These are phyloP conservation scores for Taphrorychus bicolor DNA, from an alignment of 2,888 invertebrate genomes.

Conservation along the genomic window DNA sequence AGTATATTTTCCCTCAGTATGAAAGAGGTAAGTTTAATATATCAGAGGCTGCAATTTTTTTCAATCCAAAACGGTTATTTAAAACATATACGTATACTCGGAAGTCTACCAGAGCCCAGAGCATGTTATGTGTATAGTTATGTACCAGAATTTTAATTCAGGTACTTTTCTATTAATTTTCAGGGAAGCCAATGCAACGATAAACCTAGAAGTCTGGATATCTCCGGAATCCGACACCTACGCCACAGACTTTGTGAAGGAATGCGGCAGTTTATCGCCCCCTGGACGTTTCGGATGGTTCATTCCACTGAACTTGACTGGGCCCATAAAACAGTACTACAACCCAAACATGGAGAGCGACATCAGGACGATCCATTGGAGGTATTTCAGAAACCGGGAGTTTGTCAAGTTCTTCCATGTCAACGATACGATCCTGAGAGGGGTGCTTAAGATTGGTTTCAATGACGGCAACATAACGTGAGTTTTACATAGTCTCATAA, in stretches of 20 bases:
- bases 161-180: conserved; percentile 8
- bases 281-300: conserved; percentile 73
- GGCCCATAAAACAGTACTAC: conserved; percentile 27
- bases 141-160: no score
- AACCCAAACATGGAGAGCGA: conserved; percentile 13
- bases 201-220: conserved; percentile 78
- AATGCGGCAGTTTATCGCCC: conserved; percentile 63
- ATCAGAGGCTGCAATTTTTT: no score
- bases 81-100: no score
- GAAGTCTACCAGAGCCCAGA: no score
- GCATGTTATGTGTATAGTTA: no score
- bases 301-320: conserved; percentile 61
- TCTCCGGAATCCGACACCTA: conserved; percentile 67
- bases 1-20: no score
- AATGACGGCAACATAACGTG: background rate
- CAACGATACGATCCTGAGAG: conserved; percentile 38
- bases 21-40: no score
- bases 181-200: conserved; percentile 62
- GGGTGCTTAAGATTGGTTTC: background rate
- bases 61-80: no score
- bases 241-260: conserved; percentile 60
- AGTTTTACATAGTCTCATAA: background rate
- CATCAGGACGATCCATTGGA: conserved; percentile 60
- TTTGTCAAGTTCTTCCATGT: conserved; percentile 63
- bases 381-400: conserved; percentile 61